Evolutionary conservation across 2,113 vertebrate species (phyloP), one percentile per base, ranked within the genome.

Genomic region (Etheostoma cragini): DNA sequence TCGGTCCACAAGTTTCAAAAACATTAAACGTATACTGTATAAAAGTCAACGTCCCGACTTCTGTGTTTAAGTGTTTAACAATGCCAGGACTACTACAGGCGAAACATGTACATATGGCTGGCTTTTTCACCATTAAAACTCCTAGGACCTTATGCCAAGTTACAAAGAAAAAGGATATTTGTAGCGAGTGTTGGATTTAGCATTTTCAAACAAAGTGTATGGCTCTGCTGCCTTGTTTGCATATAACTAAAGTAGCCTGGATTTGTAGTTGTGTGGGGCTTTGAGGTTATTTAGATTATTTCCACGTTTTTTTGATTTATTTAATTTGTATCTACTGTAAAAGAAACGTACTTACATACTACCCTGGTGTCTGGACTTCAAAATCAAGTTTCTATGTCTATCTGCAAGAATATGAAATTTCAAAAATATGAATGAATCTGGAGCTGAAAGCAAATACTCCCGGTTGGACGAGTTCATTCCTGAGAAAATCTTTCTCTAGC

Each of bases 401-500:
- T 69, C 8, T 38, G 49, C 10, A 38, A 68, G 30, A 65, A 26
- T 17, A 53, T 53, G 10, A 65, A 21, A 54, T 58, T 42, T 46
- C 1, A 66, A 49, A 62, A 49, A 78, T 56, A 57, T 5, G 50
- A 66, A 21, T 63, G 47, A 22, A 72, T 62, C 11, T 33, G 49
- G n/a, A 71, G 67, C 61, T 64, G 67, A 50, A 53, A 35, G 47
- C 5, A 52, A 16, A 45, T 30, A 76, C 60, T 67, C 47, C 56
- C 63, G 57, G 66, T 66, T n/a, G 52, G 26, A 35, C 19, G 15
- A 3, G 2, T 60, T 75, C 3, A 64, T 65, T 72, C 81, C 83
- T 81, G 81, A 89, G 84, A 81, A 81, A 66, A 22, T 54, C 19
- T 61, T 17, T 11, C 35, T 47, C 49, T 19, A 67, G 30, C 33